phyloP scores from a whole-genome alignment of 1,140 invertebrate genomes.

The Pectinophora gossypiella region DNA sequence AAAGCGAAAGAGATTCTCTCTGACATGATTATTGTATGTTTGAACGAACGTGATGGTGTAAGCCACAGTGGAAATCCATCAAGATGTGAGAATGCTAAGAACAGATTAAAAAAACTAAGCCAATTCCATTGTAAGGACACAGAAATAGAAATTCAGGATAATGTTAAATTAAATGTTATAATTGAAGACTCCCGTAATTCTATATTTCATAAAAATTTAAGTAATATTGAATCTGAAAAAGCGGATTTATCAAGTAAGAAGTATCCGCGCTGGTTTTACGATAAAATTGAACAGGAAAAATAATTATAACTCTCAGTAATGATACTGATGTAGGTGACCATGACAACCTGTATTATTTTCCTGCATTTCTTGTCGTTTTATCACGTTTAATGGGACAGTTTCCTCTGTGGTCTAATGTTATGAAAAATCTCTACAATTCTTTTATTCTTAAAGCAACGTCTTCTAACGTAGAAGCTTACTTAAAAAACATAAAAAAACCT shows the following conservation, averaged over 20 bases:
- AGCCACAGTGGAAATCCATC: background rate
- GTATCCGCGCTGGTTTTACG: too few relatives aligned
- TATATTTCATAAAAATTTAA: too few relatives aligned
- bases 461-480: slow-evolving; percentile 7
- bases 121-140: background rate
- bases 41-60: background rate
- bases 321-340: slow-evolving; percentile 1
- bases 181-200: too few relatives aligned
- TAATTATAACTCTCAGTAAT: background rate
- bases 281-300: too few relatives aligned
- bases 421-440: slow-evolving; percentile 1
- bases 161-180: background rate
- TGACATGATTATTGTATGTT: background rate
- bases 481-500: slow-evolving; percentile 5
- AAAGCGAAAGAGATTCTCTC: background rate
- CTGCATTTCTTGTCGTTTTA: slow-evolving; percentile 1
- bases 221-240: too few relatives aligned
- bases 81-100: background rate
- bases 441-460: background rate
- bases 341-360: slow-evolving; percentile 8
- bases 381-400: slow-evolving; percentile 4
- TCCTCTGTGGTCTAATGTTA: slow-evolving; percentile 6
- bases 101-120: background rate
- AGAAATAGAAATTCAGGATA: background rate
- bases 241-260: too few relatives aligned